Evolutionary conservation across 2,113 vertebrate species (phyloP).

Genomic region (Chionis minor): DNA sequence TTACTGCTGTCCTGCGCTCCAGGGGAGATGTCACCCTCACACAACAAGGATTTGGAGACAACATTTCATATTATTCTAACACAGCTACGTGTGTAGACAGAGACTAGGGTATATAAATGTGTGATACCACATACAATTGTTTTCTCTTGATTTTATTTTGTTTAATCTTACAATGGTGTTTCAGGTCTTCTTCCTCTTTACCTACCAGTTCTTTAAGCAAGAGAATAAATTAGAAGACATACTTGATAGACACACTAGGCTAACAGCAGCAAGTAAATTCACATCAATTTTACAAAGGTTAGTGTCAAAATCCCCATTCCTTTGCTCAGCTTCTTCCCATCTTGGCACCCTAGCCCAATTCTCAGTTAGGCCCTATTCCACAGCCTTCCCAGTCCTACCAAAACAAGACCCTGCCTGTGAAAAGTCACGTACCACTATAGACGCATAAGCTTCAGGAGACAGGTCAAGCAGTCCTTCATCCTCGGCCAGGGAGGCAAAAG

Average conservation of each 20-base stretch:
- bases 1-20: background rate
- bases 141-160: background rate
- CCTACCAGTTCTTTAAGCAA: background rate
- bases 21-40: background rate
- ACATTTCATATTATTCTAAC: background rate
- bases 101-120: rapidly evolving
- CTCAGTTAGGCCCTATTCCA: background rate
- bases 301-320: background rate
- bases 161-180: background rate
- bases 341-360: background rate
- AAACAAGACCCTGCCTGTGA: background rate
- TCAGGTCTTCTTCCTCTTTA: background rate
- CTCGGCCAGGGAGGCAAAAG: background rate
- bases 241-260: background rate
- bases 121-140: background rate
- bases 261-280: background rate
- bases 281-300: background rate
- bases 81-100: background rate
- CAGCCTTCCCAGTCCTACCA: background rate
- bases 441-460: background rate
- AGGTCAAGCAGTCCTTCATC: background rate
- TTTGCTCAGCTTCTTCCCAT: background rate
- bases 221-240: background rate
- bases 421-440: background rate
- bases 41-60: background rate